These are phyloP conservation scores for Mormoops blainvillei DNA, from an alignment of 2,113 vertebrate species.

Conservation along the genomic window DNA sequence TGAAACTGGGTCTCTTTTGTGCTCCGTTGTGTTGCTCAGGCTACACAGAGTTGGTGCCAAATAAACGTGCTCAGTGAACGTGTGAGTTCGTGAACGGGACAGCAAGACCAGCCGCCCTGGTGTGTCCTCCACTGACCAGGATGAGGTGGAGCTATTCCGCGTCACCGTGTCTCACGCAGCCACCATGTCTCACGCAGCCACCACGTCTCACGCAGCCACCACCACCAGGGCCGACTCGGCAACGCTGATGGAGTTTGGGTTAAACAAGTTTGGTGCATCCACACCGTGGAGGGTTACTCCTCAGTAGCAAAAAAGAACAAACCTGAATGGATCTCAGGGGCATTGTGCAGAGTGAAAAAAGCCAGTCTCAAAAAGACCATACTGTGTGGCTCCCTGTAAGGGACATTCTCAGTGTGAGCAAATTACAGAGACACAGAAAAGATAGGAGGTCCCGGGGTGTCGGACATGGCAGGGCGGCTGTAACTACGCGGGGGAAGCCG, in stretches of 20 bases:
- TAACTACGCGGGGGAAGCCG: accelerated
- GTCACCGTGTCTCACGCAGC: not conserved
- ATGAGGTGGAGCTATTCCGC: accelerated
- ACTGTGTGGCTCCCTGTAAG: accelerated
- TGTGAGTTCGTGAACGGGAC: accelerated
- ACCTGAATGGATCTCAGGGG: not conserved
- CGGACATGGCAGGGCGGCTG: accelerated
- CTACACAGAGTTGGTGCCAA: not conserved
- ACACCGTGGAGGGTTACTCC: accelerated
- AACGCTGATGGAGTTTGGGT: not conserved
- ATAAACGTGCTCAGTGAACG: accelerated
- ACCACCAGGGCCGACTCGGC: accelerated
- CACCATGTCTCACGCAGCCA: not conserved
- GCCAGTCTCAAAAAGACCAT: not conserved
- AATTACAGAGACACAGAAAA: not conserved
- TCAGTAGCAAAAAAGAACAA: not conserved
- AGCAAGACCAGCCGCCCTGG: accelerated
- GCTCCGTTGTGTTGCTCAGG: accelerated
- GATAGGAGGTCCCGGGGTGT: not conserved
- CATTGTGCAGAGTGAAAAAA: not conserved
- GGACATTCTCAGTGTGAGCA: not conserved
- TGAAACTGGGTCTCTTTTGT: not conserved
- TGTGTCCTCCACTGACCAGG: accelerated
- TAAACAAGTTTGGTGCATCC: not conserved
- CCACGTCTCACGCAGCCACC: not conserved